Evolutionary conservation across 1,140 invertebrate species (phyloP), one percentile per base, ranked within the genome.

Genomic region (Sitobion miscanthi): DNA sequence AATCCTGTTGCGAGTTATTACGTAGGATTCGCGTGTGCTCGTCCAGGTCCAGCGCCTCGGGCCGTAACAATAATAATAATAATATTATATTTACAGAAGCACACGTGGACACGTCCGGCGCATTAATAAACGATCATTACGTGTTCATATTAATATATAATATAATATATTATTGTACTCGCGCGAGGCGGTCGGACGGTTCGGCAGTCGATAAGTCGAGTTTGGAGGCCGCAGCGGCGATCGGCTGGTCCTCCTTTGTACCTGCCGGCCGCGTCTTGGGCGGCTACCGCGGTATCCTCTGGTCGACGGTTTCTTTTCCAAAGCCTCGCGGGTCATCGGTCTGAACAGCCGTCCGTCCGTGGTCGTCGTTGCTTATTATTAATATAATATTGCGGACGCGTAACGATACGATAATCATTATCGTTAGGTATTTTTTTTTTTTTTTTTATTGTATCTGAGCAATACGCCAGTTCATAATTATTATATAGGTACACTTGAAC

Each of bases 251-350:
- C 57, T 62, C 30, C 42, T 90, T 89, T 54, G 30, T 49, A 35
- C 25, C n/a, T 86, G 90, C 8, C 77, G 42, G 57, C 1, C 49
- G 49, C 45, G 21, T 52, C 35, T 30, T 38, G 42, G 54, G 3
- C 38, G 69, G 91, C 77, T 92, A 83, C 47, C 23, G 62, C 30
- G 57, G 57, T 62, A 25, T 91, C 25, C 47, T 30, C 86, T 23
- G 54, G 11, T 17, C 38, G 23, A 35, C 57, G 38, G 30, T 47
- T 90, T 42, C 82, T 85, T 38, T 57, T 85, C 35, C 17, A 35
- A 93, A 25, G 49, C 82, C 91, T 23, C n/a, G 21, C 9, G 69
- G 91, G 77, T 92, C 82, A 92, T 85, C 77, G 86, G 49, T 93
- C 52, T 57, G 45, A 93, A 93, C n/a, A 86, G 42, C 47, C 35